Evolutionary conservation across 2,797 vertebrate species (phyloP).

Genomic region (Sebastes flavidus): DNA sequence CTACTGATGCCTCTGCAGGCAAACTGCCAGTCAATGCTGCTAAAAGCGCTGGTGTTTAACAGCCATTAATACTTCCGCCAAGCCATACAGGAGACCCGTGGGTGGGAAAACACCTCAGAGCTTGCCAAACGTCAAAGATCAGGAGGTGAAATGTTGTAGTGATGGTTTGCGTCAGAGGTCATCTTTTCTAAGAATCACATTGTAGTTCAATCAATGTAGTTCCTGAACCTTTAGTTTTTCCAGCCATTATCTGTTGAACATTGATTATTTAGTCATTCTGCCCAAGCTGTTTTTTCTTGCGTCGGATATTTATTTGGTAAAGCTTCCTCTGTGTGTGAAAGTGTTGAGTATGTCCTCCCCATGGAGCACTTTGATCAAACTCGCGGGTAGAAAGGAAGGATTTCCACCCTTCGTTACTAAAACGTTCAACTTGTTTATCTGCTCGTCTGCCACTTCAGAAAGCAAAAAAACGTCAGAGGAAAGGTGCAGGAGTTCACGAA

Average conservation of each 20-base stretch:
- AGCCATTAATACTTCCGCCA: constrained; percentile 39
- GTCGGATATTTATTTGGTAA: constrained; percentile 43
- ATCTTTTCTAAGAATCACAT: constrained; percentile 1
- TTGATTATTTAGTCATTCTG: constrained; percentile 3
- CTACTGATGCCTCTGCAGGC: constrained; percentile 35
- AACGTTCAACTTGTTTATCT: constrained; percentile 66
- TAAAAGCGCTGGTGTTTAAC: constrained; percentile 30
- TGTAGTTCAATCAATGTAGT: constrained; percentile 1
- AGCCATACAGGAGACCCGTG: constrained; percentile 37
- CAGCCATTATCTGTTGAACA: background rate
- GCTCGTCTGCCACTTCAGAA: constrained; percentile 33
- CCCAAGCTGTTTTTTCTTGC: background rate
- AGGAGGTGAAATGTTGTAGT: background rate
- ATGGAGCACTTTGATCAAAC: constrained; percentile 72
- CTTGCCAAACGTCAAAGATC: constrained; percentile 11
- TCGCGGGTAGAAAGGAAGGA: constrained; percentile 27
- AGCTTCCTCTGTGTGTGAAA: background rate
- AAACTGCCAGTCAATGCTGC: constrained; percentile 46
- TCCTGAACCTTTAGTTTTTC: constrained; percentile 11
- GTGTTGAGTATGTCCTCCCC: constrained; percentile 45
- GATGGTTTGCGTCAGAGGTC: constrained; percentile 10
- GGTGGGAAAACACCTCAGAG: constrained; percentile 14
- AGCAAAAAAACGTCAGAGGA: constrained; percentile 20
- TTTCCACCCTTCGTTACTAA: constrained; percentile 47
- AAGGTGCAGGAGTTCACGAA: constrained; percentile 15